Percentiles rank a stretch among this genome's conserved stretches.
These are phyloP conservation scores for Bubo scandiacus DNA, from an alignment of 2,113 vertebrate genomes.

Conservation along the genomic window DNA sequence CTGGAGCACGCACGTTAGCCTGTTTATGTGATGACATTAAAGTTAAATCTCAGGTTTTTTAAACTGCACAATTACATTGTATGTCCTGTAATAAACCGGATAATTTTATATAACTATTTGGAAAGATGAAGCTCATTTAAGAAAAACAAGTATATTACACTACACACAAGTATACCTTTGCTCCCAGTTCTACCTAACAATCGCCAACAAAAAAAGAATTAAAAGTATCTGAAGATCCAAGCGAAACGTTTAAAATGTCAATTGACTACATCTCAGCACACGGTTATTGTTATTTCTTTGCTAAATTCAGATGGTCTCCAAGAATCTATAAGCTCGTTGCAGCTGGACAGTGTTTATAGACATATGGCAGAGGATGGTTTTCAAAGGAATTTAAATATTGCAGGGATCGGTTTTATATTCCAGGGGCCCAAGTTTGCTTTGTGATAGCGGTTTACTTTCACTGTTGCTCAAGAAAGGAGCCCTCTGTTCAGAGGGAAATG, in stretches of 20 bases:
- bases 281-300: background rate
- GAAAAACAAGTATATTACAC: background rate
- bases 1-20: background rate
- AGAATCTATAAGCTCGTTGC: background rate
- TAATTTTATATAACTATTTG: background rate
- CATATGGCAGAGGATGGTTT: constrained; percentile 45
- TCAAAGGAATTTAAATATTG: constrained; percentile 57
- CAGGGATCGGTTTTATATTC: constrained; percentile 35
- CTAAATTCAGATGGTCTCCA: background rate
- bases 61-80: background rate
- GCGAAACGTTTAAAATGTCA: background rate
- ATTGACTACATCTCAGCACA: background rate
- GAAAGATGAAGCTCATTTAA: background rate
- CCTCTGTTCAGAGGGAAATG: constrained; percentile 10
- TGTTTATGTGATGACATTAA: background rate
- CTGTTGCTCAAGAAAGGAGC: constrained; percentile 16
- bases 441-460: background rate
- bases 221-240: background rate
- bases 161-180: background rate
- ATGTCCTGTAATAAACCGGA: background rate
- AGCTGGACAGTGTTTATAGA: constrained; percentile 38
- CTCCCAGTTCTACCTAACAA: background rate
- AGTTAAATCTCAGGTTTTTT: background rate
- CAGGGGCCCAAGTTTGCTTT: constrained; percentile 49
- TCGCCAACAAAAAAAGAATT: background rate